phyloP scores from a whole-genome alignment of 2,797 vertebrate genomes.

The Oreochromis mossambicus region DNA sequence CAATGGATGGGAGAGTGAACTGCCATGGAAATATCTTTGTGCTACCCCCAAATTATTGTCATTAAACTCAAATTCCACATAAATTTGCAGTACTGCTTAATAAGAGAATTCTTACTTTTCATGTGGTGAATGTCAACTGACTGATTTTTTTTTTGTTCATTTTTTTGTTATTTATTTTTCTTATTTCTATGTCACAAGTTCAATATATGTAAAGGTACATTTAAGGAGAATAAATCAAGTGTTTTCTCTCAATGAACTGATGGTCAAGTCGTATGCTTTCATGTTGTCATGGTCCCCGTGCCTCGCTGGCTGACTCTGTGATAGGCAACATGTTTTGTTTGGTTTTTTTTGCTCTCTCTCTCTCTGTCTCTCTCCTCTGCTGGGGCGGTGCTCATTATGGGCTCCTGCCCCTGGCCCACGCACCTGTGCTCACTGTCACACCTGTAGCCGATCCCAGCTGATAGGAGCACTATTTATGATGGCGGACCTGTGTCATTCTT shows the following conservation, averaged over 20 bases:
- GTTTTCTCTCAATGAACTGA: not conserved
- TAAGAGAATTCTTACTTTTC: not conserved
- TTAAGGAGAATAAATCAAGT: not conserved
- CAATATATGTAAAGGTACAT: not conserved
- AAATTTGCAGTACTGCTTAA: not conserved
- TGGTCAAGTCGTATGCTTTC: too few species aligned
- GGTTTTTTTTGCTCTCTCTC: too few species aligned
- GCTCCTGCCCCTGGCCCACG: too few species aligned
- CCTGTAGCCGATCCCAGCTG: too few species aligned
- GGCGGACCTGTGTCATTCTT: too few species aligned
- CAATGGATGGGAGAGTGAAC: not conserved
- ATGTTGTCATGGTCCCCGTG: too few species aligned
- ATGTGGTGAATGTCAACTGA: not conserved
- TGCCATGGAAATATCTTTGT: not conserved
- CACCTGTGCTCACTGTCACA: too few species aligned
- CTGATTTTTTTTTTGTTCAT: not conserved
- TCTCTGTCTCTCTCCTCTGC: too few species aligned
- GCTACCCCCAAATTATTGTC: not conserved
- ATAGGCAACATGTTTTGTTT: too few species aligned
- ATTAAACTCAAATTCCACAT: not conserved
- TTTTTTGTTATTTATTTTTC: not conserved
- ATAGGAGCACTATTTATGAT: too few species aligned
- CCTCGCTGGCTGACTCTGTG: too few species aligned
- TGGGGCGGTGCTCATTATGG: too few species aligned
- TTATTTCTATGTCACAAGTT: not conserved